A percentile compares a stretch with the other conserved stretches of the same genome.
Evolutionary conservation across 2,113 vertebrate genomes (phyloP).

Genomic region (Erpornis zantholeuca): DNA sequence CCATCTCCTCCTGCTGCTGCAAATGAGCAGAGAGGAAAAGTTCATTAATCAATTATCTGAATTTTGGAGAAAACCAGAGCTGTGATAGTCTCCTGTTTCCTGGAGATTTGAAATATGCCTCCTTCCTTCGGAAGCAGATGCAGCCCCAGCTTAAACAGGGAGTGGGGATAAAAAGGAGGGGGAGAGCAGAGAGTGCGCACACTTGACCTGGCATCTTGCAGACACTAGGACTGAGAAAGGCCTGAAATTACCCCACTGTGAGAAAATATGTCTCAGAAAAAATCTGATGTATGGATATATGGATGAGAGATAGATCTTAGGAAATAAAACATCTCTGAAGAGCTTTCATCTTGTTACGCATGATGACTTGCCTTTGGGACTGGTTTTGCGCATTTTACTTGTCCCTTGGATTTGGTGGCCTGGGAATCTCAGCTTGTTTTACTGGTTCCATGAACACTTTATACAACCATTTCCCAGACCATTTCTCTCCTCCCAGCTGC

Average conservation of each 20-base stretch:
- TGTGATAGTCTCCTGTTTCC: constrained; percentile 30
- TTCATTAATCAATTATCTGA: constrained; percentile 30
- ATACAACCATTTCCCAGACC: not conserved
- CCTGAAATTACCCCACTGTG: not conserved
- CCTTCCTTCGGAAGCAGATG: not conserved
- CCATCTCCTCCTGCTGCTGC: constrained; percentile 19
- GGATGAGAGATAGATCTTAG: not conserved
- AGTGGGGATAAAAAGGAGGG: not conserved
- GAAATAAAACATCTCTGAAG: not conserved
- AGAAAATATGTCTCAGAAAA: not conserved
- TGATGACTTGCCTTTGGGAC: not conserved
- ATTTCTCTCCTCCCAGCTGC: not conserved
- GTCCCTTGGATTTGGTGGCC: not conserved
- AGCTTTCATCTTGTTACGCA: not conserved
- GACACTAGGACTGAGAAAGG: not conserved
- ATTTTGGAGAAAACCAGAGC: constrained; percentile 27
- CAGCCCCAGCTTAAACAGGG: not conserved
- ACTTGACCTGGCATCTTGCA: not conserved
- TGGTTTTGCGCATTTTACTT: not conserved
- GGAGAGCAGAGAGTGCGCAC: rapidly evolving
- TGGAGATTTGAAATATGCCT: constrained; percentile 13
- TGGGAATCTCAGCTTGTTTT: not conserved
- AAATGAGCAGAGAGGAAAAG: constrained; percentile 26
- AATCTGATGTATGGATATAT: not conserved
- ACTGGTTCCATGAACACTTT: not conserved